Base-by-base conservation (phyloP, 2,113 vertebrate genomes). In the Prunella fulvescens region DNA sequence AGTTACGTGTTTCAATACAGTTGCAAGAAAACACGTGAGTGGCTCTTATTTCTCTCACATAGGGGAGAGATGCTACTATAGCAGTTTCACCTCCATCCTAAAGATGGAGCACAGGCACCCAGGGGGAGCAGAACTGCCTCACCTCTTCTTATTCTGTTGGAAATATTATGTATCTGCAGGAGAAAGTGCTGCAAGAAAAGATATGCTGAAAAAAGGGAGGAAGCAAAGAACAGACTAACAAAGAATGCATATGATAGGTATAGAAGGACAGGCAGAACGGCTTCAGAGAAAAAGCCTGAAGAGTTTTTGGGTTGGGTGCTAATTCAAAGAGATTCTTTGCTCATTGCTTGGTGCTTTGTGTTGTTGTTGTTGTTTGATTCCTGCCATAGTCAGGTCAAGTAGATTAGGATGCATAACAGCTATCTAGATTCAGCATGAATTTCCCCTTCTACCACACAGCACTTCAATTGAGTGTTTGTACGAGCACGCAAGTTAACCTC, bases 251-350 rank as follows among this genome's bases (percentile, higher is more conserved):
- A 26, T 1, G 12, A 33, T 51, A 56, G 25, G 29, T 74, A 40
- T 7, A 84, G 57, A 95, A 87, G 73, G 45, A 60, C 0, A 0
- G 26, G 37, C 42, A 72, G 53, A 84, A 84, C 0, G 0, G 35
- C 61, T 91, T 86, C 81, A 80, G 87, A 85, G 66, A 48, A 88
- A 88, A 91, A 95, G 48, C 56, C 53, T 4, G 1, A n/a, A 81
- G 72, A 92, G 69, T 26, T 89, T 93, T 88, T 69, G 69, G 5
- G 48, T 28, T 84, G 47, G n/a, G 26, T 91, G 33, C 33, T 69
- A 33, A 19, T 84, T 97, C 86, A 92, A 81, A 92, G 57, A 60
- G 47, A 56, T 48, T 87, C 29, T 91, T 81, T 67, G 19, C 35
- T 96, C 47, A 26, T 28, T 62, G 50, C 9, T 83, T 9, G 2